Conservation (phyloP, 1,140 invertebrate genomes). For the Oreohelix idahoensis region DNA sequence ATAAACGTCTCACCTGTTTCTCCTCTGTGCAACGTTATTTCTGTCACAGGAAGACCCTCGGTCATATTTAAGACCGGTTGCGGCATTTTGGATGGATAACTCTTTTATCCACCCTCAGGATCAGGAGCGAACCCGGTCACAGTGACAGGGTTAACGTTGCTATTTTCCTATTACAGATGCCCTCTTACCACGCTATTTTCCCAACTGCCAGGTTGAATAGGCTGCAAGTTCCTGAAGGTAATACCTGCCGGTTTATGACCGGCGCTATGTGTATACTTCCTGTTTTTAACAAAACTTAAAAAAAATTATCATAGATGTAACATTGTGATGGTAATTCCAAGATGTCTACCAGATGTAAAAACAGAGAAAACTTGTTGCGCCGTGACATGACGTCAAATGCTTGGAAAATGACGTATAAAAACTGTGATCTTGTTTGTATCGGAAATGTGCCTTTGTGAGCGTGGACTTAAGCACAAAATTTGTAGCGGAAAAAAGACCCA, state of each 20-base stretch:
- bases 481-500: too few species aligned
- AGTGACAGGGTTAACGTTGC: constrained; percentile 22
- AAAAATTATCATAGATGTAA: not conserved
- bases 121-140: constrained; percentile 28
- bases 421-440: not conserved
- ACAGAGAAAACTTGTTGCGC: constrained; percentile 21
- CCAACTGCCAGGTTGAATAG: constrained; percentile 35
- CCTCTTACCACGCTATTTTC: constrained; percentile 24
- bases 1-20: constrained; percentile 30
- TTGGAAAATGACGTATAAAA: constrained; percentile 20
- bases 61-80: constrained; percentile 28
- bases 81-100: constrained; percentile 34
- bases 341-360: constrained; percentile 26
- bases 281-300: not conserved
- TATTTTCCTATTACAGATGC: constrained; percentile 31
- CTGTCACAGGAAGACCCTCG: constrained; percentile 27
- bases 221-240: not conserved
- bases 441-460: too few species aligned
- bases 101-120: constrained; percentile 1
- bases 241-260: constrained; percentile 13
- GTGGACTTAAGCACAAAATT: too few species aligned
- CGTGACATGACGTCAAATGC: constrained; percentile 35
- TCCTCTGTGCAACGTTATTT: constrained; percentile 39
- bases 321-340: constrained; percentile 2
- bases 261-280: not conserved